Base-by-base conservation (phyloP, 1,140 invertebrate species). In the Limonius californicus region DNA sequence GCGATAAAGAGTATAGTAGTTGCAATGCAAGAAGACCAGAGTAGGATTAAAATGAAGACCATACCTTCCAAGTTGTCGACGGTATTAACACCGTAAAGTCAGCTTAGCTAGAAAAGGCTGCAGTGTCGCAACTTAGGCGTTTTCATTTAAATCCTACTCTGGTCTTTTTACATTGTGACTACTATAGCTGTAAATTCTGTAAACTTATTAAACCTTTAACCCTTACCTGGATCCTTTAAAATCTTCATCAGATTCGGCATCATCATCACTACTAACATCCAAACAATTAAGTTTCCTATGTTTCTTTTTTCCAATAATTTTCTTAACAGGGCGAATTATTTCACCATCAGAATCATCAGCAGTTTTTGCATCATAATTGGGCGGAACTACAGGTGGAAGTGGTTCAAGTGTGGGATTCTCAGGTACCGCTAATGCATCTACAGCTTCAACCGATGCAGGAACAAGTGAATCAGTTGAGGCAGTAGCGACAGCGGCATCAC, bases 161-260 rank as follows among this genome's bases (percentile, higher is more conserved):
- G n/a, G n/a, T n/a, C n/a, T n/a, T n/a, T n/a, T n/a, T n/a, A n/a
- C n/a, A n/a, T n/a, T n/a, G n/a, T n/a, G n/a, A n/a, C n/a, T n/a
- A n/a, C n/a, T n/a, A n/a, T n/a, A n/a, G n/a, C n/a, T n/a, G n/a
- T n/a, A n/a, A n/a, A n/a, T n/a, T n/a, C n/a, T n/a, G n/a, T n/a
- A n/a, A n/a, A n/a, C n/a, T n/a, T n/a, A n/a, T n/a, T n/a, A n/a
- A n/a, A n/a, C n/a, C n/a, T n/a, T n/a, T n/a, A n/a, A n/a, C n/a
- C n/a, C n/a, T 56, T 71, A 83, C 71, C 79, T 83, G 0, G 77
- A 76, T n/a, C 85, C 88, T 69, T 92, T 91, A 66, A 94, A 94
- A 74, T 94, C 91, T 76, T 94, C 91, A 71, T 94, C 92, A 1
- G 87, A 91, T 61, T 80, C 84, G 63, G 85, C 83, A 61, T 85